A percentile compares a stretch with the other conserved stretches of the same genome.
Evolutionary conservation across 1,140 invertebrate genomes (phyloP).

Genomic region (Diploscapter pachys): DNA sequence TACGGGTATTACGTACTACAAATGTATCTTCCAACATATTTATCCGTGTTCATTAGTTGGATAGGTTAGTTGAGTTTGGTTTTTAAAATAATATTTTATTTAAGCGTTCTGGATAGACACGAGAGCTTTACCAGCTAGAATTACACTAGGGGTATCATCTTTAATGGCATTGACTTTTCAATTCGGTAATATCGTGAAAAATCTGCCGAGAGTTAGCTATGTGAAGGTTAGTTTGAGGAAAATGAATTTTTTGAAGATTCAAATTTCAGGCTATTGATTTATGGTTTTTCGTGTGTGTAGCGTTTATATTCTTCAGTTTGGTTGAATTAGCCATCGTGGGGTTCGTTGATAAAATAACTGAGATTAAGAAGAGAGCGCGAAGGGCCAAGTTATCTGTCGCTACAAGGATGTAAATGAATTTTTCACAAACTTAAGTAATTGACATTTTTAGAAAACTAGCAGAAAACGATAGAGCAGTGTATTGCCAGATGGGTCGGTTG

Average conservation of each 20-base stretch:
- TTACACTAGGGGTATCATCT: constrained; percentile 60
- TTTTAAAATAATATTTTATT: neutral
- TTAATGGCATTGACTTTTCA: constrained; percentile 50
- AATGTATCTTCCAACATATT: constrained; percentile 62
- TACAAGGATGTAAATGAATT: neutral
- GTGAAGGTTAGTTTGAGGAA: constrained; percentile 44
- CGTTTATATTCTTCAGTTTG: constrained; percentile 61
- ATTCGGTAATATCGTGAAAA: constrained; percentile 51
- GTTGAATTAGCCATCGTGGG: constrained; percentile 61
- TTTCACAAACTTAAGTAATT: too few species aligned
- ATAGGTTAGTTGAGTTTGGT: neutral
- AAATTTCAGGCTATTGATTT: constrained; percentile 19
- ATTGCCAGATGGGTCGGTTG: neutral
- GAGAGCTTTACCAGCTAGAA: constrained; percentile 60
- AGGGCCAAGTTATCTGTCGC: constrained; percentile 20
- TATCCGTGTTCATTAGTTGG: constrained; percentile 52
- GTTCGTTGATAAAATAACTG: constrained; percentile 51
- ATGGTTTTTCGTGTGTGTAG: constrained; percentile 61
- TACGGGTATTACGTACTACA: constrained; percentile 63
- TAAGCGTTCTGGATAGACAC: constrained; percentile 63
- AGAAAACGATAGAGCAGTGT: neutral
- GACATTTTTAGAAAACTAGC: neutral
- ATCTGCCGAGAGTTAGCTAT: constrained; percentile 50
- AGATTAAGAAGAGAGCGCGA: constrained; percentile 26
- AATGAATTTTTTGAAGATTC: too few species aligned